phyloP scores from a whole-genome alignment of 2,888 invertebrate species.

The Sepiola atlantica region DNA sequence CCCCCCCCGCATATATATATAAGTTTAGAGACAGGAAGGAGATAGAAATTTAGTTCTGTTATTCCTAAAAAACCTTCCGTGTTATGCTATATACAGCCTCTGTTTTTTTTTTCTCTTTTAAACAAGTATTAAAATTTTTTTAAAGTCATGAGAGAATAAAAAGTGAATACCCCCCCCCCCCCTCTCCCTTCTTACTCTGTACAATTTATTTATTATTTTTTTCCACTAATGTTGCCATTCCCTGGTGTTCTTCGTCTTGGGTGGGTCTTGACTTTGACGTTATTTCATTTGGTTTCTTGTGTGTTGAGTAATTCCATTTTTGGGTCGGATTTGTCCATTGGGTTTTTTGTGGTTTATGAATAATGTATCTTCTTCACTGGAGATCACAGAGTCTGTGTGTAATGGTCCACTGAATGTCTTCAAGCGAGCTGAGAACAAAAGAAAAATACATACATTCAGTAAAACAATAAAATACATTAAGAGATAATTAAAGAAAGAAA shows the following conservation, averaged over 20 bases:
- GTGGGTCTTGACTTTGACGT: neutral
- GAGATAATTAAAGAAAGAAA: neutral
- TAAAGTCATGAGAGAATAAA: neutral
- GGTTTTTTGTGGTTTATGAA: constrained; percentile 70
- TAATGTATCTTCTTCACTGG: constrained; percentile 72
- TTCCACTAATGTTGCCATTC: neutral
- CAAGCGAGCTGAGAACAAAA: constrained; percentile 63
- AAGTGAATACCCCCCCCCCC: neutral
- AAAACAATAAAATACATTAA: neutral
- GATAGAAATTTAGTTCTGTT: constrained; percentile 8
- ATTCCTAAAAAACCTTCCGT: neutral
- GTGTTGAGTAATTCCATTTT: constrained; percentile 64
- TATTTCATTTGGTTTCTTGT: constrained; percentile 39
- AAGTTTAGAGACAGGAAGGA: neutral
- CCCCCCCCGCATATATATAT: neutral
- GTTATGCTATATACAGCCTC: neutral
- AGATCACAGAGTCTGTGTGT: constrained; percentile 72
- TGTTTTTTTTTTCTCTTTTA: neutral
- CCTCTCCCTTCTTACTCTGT: neutral
- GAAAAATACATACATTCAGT: neutral
- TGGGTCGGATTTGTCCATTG: constrained; percentile 65
- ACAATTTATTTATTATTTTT: neutral
- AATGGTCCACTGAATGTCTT: constrained; percentile 71
- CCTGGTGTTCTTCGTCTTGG: neutral
- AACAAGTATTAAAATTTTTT: neutral